Conservation (phyloP, 2,113 vertebrate species). For the Maccullochella peelii region DNA sequence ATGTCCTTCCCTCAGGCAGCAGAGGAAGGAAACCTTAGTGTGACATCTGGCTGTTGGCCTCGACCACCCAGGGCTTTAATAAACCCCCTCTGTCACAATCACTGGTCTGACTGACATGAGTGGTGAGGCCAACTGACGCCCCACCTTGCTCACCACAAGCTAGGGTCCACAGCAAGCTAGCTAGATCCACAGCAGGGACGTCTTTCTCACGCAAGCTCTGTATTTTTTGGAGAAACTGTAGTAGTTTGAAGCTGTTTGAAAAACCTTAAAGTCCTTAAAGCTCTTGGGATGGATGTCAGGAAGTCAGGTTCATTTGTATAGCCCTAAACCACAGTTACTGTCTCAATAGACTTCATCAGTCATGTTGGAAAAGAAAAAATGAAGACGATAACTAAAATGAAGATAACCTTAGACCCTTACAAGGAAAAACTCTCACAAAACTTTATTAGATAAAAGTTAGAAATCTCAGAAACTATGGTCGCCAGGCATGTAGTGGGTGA, state of each 20-base stretch:
- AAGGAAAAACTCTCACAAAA: neutral
- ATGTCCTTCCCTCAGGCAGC: constrained; percentile 79
- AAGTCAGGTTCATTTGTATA: neutral
- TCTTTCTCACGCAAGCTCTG: constrained; percentile 12
- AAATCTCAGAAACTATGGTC: neutral
- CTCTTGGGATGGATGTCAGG: neutral
- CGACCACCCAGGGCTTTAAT: constrained; percentile 87
- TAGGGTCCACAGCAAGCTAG: constrained; percentile 17
- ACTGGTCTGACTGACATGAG: constrained; percentile 69
- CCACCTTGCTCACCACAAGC: constrained; percentile 54
- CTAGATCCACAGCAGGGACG: constrained; percentile 7
- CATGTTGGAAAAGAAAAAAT: neutral
- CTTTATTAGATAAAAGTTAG: neutral
- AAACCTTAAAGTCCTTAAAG: neutral
- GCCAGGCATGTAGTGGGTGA: neutral
- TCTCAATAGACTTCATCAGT: neutral
- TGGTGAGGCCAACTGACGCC: constrained; percentile 79
- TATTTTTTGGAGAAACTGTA: constrained; percentile 18
- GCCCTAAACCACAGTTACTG: neutral
- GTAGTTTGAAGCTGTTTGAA: constrained; percentile 14
- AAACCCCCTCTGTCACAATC: constrained; percentile 89
- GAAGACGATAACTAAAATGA: neutral
- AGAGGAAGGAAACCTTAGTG: constrained; percentile 90
- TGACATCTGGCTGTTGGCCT: constrained; percentile 85
- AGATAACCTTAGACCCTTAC: neutral